A percentile compares a stretch with the other conserved stretches of the same genome.
Evolutionary conservation across 2,797 vertebrate species (phyloP).

Genomic region (Tauraco hartlaubi): DNA sequence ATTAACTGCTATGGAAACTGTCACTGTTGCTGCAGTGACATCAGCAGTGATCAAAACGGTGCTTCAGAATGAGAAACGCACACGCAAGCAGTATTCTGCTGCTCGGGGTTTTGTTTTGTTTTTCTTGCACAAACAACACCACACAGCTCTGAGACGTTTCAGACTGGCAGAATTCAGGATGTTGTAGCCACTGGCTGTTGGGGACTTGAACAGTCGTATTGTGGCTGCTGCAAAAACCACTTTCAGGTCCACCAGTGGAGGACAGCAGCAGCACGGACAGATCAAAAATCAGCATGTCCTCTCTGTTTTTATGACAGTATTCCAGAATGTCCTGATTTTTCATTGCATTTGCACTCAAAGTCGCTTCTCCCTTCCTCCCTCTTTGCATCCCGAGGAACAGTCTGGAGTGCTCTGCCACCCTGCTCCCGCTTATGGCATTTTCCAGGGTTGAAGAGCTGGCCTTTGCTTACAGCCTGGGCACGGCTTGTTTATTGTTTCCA

Average conservation of each 20-base stretch:
- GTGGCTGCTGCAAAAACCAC: neutral
- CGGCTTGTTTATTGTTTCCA: neutral
- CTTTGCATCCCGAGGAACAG: accelerated
- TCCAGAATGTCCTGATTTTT: neutral
- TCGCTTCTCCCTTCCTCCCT: neutral
- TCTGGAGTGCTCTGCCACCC: neutral
- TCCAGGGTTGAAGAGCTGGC: neutral
- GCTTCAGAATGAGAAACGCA: neutral
- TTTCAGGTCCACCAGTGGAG: neutral
- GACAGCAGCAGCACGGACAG: neutral
- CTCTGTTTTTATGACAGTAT: neutral
- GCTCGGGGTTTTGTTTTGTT: accelerated
- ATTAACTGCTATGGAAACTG: constrained; percentile 52
- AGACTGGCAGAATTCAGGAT: neutral
- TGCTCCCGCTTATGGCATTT: neutral
- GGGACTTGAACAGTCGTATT: neutral
- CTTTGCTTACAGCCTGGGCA: neutral
- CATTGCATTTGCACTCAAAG: neutral
- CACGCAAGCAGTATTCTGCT: neutral
- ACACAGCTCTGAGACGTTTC: neutral
- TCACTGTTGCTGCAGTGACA: neutral
- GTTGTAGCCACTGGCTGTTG: neutral
- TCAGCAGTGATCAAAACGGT: neutral
- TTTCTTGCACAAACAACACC: neutral
- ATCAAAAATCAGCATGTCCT: neutral